Evolutionary conservation across 2,888 invertebrate genomes (phyloP), one percentile per base, ranked within the genome.

Genomic region (Schizaphis graminum): DNA sequence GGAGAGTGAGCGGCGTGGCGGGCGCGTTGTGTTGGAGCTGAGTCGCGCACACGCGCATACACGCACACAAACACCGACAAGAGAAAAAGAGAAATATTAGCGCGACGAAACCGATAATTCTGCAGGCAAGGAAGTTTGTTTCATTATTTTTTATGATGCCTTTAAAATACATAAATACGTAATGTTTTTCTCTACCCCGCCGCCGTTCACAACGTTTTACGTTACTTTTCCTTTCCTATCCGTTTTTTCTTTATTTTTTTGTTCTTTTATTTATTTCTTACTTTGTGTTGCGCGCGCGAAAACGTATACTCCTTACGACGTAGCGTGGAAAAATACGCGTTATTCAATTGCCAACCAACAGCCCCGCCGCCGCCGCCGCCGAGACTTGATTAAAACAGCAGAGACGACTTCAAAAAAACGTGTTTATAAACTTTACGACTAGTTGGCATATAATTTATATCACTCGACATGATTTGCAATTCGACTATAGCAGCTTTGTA

Each of bases 141-240:
- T 94, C 93, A 94, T 94, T 94, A 94, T 94, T 94, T 94, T 94
- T 94, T 94, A 94, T 94, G 90, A 94, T 94, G 94, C 94, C 94
- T 94, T 94, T 94, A 94, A 94, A 94, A 94, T 91, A 91, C 94
- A 94, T 94, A 94, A 94, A 94, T 94, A 94, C 86, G 90, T 94
- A 94, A 94, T 91, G 94, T 90, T 85, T 91, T 94, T 49, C 49
- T 87, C 16, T 21, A 11, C 41, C 10, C 47, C 92, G 67, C 77
- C 53, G 44, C 41, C 10, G 86, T 53, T 28, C 35, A 53, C 41
- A 57, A 57, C 93, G 86, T 90, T 94, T 61, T 86, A 91, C 94
- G 93, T 93, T 88, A 77, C 61, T 87, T 92, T 87, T 88, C 88
- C 87, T 61, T 57, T 88, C 53, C 87, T 87, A 47, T 91, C 7